Evolutionary conservation across 2,113 vertebrate genomes (phyloP), one percentile per base, ranked within the genome.

Genomic region (Murina feae): DNA sequence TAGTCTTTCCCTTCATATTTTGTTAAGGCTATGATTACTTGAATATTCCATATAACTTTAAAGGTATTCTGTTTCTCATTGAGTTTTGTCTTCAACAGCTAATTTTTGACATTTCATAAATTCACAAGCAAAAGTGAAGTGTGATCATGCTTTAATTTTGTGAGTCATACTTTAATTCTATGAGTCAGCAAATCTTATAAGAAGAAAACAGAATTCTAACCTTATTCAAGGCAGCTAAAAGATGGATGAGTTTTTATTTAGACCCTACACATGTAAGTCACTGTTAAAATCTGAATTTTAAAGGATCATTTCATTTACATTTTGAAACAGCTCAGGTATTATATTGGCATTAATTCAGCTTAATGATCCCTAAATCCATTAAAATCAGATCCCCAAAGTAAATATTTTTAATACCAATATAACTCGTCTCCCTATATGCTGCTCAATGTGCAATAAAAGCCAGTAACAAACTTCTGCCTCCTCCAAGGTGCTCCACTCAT

Each of bases 161-260:
- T 80, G 80, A 93, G 85, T 95, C 93, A 93, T 12, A 11, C 66
- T 74, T 95, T 85, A 93, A 92, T 90, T 95, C 90, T 95, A 28
- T 69, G 68, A 94, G 83, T 93, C 91, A 95, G 89, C 80, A 95
- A 91, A 65, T 83, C 39, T 71, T 89, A 88, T 1, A 88, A 30
- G 25, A 85, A 63, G 39, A 95, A 95, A 95, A 82, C 16, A 83
- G 88, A 88, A 89, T 86, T 69, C 74, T 94, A 84, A 91, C 39
- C 10, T 76, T 86, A 93, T 66, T 87, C 42, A 74, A 82, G 79
- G 55, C 11, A 93, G 69, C 68, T 53, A 89, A 79, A 90, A 90
- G 55, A 76, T 63, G 78, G 35, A 53, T 71, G 35, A 58, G 25
- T 80, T 93, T 95, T 80, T 86, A 83, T 88, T 94, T 91, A 91